Evolutionary conservation across 2,113 vertebrate species (phyloP).

Genomic region (Promerops cafer): DNA sequence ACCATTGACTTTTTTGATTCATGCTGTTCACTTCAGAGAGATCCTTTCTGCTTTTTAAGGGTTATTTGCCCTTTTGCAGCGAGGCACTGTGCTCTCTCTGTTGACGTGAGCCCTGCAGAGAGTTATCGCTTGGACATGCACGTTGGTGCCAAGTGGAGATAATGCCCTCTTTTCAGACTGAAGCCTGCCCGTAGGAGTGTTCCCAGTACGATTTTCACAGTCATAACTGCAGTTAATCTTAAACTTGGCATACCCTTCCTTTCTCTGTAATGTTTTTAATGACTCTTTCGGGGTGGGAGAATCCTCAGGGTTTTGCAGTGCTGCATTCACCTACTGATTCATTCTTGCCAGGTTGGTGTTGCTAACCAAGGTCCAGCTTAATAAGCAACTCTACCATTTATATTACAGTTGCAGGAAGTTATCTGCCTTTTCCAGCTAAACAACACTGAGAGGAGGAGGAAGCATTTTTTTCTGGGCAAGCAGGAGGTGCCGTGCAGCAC

Average conservation of each 20-base stretch:
- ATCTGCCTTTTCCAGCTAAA: constrained; percentile 35
- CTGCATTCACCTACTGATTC: background rate
- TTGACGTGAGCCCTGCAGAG: constrained; percentile 35
- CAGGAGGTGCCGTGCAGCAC: background rate
- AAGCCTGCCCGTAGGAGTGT: constrained; percentile 37
- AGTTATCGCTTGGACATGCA: constrained; percentile 48
- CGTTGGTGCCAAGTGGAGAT: constrained; percentile 50
- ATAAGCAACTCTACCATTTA: background rate
- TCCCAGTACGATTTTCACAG: constrained; percentile 57
- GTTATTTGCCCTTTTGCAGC: constrained; percentile 35
- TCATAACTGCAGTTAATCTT: constrained; percentile 54
- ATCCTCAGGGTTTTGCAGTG: background rate
- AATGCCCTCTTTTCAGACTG: constrained; percentile 49
- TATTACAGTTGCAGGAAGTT: constrained; percentile 10
- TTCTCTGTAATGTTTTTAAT: constrained; percentile 10
- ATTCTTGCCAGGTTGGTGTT: background rate
- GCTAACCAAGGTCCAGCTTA: constrained; percentile 1
- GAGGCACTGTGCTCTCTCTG: constrained; percentile 21
- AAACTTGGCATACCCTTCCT: constrained; percentile 31
- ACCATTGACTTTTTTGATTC: background rate
- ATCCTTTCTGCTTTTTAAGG: background rate
- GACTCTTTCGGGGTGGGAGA: constrained; percentile 16
- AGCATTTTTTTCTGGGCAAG: background rate
- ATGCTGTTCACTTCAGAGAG: background rate
- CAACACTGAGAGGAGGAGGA: background rate